Evolutionary conservation across 2,113 vertebrate genomes (phyloP).

Genomic region (Hippolais icterina): DNA sequence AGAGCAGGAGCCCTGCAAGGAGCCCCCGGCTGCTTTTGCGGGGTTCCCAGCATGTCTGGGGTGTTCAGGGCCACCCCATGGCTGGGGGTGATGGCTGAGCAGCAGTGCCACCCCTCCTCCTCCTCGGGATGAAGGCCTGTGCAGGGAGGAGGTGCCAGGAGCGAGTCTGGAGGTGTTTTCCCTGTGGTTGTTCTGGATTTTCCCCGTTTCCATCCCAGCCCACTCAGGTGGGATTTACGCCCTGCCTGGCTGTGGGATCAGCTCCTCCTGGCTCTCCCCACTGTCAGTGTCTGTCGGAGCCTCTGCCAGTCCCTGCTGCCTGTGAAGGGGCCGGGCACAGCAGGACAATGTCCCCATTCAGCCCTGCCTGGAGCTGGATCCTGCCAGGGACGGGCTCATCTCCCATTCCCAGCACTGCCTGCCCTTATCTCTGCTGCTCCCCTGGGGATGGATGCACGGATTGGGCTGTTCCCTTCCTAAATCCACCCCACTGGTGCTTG

Average conservation of each 20-base stretch:
- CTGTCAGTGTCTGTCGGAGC: background rate
- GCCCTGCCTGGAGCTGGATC: background rate
- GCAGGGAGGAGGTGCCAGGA: background rate
- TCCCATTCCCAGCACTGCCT: background rate
- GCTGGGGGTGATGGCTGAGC: background rate
- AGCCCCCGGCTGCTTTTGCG: background rate
- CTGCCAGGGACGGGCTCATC: background rate
- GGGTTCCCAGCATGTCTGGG: fast-evolving
- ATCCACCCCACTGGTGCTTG: fast-evolving
- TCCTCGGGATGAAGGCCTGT: background rate
- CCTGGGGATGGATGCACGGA: fast-evolving
- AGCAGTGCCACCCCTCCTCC: background rate
- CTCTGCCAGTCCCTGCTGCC: background rate
- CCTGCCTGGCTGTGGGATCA: background rate
- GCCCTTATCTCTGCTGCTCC: background rate
- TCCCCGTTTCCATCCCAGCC: background rate
- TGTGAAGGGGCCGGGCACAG: background rate
- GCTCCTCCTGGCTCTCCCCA: background rate
- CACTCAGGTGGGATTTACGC: background rate
- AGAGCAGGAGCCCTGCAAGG: background rate
- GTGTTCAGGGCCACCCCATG: background rate
- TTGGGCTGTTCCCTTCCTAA: background rate
- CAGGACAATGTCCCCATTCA: slow-evolving; percentile 39
- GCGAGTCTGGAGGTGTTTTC: background rate
- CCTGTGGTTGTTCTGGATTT: background rate